Base-by-base conservation (phyloP, 2,113 vertebrate genomes). In the Megaleporinus macrocephalus region DNA sequence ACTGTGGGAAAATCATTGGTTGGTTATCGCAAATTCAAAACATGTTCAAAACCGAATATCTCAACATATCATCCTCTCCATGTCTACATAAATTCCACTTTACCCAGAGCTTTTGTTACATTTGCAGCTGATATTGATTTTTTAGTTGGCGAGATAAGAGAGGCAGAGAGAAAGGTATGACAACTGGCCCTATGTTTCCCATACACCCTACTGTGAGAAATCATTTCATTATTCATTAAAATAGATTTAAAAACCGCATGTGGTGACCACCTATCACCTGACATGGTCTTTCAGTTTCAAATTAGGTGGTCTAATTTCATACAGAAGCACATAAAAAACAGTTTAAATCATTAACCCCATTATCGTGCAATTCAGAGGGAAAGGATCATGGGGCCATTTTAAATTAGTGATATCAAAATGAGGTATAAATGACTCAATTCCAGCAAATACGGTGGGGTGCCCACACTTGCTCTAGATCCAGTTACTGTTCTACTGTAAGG, bases 401-500 rank as follows among this genome's bases (percentile, higher is more conserved):
- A 49, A 16, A 9, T 72, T 59, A 44, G 16, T 61, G 20, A 36
- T 74, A 80, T 75, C 53, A 51, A 18, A 73, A 73, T 30, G 70
- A 59, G 13, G 22, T 36, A 69, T 63, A 51, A 80, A 85, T 78
- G 66, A 85, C 55, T 55, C 16, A 15, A 30, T 55, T 86, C 59
- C 66, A 65, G 72, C 26, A 11, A 80, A 82, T 78, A 66, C 59
- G 68, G 22, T 79, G 61, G n/a, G 14, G 74, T 62, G 62, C 44
- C 36, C 47, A 62, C 76, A 30, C 49, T 79, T 76, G 41, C 80
- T 61, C 22, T 62, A 36, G 44, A 65, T 41, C 44, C 44, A 61
- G 41, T 79, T 69, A 75, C 71, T 79, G 74, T 82, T 71, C 66
- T 69, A 74, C 62, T 72, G 33, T 65, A 86, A 83, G 78, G 63